Percentiles rank a stretch among this genome's conserved stretches.
Conservation (phyloP, 2,113 vertebrate species). For the Oryzias curvinotus region DNA sequence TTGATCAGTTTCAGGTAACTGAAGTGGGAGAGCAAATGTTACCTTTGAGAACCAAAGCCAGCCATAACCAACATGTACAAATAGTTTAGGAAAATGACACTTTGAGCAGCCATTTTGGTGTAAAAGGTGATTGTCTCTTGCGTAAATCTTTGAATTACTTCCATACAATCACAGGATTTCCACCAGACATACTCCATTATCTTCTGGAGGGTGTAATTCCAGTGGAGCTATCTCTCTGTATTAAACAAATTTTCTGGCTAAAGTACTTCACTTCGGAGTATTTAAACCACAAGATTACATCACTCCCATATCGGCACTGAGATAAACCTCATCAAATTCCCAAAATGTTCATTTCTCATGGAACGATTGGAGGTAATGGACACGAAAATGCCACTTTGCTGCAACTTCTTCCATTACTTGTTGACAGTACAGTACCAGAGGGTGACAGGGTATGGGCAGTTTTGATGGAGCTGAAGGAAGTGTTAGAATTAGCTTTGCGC, state of each 20-base stretch:
- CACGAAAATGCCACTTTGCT: slow-evolving; percentile 37
- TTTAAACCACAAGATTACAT: background rate
- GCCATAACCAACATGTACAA: background rate
- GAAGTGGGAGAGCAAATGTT: background rate
- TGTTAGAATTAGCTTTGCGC: background rate
- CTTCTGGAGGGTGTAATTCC: slow-evolving; percentile 24
- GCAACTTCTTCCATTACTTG: slow-evolving; percentile 22
- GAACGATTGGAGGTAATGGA: slow-evolving; percentile 24
- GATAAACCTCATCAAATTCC: slow-evolving; percentile 6
- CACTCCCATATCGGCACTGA: slow-evolving; percentile 12
- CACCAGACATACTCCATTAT: slow-evolving; percentile 7
- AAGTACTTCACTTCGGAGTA: slow-evolving; percentile 23
- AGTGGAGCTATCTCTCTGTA: slow-evolving; percentile 5
- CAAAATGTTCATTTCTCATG: background rate
- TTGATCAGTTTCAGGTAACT: slow-evolving; percentile 1
- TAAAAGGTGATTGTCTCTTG: slow-evolving; percentile 30
- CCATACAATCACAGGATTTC: slow-evolving; percentile 11
- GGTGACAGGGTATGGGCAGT: slow-evolving; percentile 4
- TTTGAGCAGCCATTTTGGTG: slow-evolving; percentile 11
- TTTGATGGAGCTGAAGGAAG: slow-evolving; percentile 12
- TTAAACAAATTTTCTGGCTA: background rate
- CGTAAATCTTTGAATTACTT: slow-evolving; percentile 29
- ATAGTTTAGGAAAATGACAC: slow-evolving; percentile 3
- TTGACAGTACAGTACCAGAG: background rate
- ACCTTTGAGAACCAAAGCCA: background rate